phyloP scores from a whole-genome alignment of 2,888 invertebrate genomes.

The Xestobium rufovillosum region DNA sequence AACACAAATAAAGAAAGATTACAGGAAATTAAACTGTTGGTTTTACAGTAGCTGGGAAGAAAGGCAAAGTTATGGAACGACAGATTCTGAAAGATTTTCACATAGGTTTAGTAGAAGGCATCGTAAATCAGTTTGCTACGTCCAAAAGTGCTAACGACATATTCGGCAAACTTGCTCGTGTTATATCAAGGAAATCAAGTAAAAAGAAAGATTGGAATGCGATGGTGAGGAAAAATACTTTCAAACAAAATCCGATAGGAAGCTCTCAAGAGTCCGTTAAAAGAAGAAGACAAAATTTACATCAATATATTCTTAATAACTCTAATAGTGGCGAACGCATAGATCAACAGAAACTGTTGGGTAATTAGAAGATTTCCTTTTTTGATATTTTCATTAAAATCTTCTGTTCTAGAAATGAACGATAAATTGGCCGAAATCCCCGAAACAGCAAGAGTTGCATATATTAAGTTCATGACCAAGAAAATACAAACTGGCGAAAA shows the following conservation, averaged over 20 bases:
- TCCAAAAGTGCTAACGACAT: constrained; percentile 69
- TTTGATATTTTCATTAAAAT: constrained; percentile 2
- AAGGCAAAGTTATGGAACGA: constrained; percentile 80
- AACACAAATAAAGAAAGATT: constrained; percentile 2
- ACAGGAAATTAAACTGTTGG: constrained; percentile 7
- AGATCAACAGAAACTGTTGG: constrained; percentile 65
- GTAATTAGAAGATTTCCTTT: constrained; percentile 39
- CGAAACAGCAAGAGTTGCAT: constrained; percentile 73
- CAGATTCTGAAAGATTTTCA: constrained; percentile 84
- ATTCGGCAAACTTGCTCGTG: constrained; percentile 75
- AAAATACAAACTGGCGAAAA: constrained; percentile 50
- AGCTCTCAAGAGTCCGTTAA: constrained; percentile 58
- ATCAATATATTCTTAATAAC: constrained; percentile 62
- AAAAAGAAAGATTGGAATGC: constrained; percentile 74
- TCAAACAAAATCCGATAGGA: constrained; percentile 69
- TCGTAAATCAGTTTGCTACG: constrained; percentile 52
- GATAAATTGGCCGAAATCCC: constrained; percentile 69
- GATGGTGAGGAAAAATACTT: constrained; percentile 64
- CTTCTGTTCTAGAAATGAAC: constrained; percentile 66
- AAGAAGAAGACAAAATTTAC: constrained; percentile 62
- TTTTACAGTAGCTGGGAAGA: constrained; percentile 68
- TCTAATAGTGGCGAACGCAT: constrained; percentile 54
- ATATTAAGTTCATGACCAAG: constrained; percentile 79
- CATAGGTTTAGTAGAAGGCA: constrained; percentile 78
- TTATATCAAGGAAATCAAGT: constrained; percentile 58